Percentiles rank a stretch among this genome's conserved stretches.
phyloP scores from a whole-genome alignment of 1,140 invertebrate species.

The Dolichoris vasculosae region DNA sequence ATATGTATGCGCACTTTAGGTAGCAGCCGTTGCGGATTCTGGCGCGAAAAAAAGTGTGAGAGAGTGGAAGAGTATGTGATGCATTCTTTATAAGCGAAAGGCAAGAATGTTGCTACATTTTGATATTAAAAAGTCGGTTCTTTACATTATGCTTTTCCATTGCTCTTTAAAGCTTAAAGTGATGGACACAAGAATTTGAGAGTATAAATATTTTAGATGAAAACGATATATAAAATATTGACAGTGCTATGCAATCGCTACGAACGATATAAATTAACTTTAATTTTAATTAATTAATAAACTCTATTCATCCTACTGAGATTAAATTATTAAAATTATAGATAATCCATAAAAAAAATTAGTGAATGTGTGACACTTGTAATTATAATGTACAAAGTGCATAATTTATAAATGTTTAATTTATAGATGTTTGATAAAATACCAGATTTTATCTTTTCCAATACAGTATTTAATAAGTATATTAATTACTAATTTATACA shows the following conservation, averaged over 20 bases:
- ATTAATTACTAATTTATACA: neutral
- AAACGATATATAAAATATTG: neutral
- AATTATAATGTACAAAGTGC: too few species aligned
- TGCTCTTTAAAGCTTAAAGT: neutral
- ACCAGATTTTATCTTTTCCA: too few species aligned
- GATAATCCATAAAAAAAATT: neutral
- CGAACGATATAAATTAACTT: too few species aligned
- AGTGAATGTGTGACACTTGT: too few species aligned
- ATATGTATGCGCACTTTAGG: neutral
- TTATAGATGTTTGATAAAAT: too few species aligned
- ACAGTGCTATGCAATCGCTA: neutral
- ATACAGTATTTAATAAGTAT: neutral
- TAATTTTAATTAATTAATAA: too few species aligned
- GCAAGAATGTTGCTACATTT: conserved; percentile 36
- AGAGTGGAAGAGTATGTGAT: conserved; percentile 39
- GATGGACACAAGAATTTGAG: neutral
- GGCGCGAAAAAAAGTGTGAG: conserved; percentile 35
- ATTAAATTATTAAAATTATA: too few species aligned
- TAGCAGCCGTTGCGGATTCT: neutral
- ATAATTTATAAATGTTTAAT: too few species aligned
- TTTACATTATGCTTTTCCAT: neutral
- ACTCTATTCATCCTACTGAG: too few species aligned
- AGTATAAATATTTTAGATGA: neutral
- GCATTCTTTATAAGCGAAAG: conserved; percentile 48
- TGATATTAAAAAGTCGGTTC: conserved; percentile 43